phyloP scores from a whole-genome alignment of 2,113 vertebrate species.

The Seriola aureovittata region DNA sequence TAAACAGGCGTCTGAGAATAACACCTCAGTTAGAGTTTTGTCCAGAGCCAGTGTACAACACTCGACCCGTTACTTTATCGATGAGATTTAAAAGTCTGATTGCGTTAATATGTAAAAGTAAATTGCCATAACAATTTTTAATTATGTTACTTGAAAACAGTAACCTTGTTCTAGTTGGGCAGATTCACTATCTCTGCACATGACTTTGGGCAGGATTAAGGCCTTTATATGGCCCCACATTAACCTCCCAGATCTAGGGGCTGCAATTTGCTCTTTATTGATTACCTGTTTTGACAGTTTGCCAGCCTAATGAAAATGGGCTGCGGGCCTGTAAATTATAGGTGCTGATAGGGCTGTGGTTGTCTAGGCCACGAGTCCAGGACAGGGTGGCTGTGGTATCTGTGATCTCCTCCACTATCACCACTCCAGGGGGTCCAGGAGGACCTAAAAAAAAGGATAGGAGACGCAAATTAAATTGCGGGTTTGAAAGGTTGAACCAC shows the following conservation, averaged over 20 bases:
- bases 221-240: constrained; percentile 30
- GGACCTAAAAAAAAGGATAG: constrained; percentile 85
- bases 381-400: constrained; percentile 94
- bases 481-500: constrained; percentile 10
- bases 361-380: constrained; percentile 94
- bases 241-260: constrained; percentile 47
- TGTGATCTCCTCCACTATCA: constrained; percentile 97
- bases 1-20: not conserved
- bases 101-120: not conserved
- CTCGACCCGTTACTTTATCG: not conserved
- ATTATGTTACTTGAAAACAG: constrained; percentile 10
- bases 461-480: constrained; percentile 36
- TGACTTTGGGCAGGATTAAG: constrained; percentile 44
- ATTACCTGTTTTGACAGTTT: constrained; percentile 95
- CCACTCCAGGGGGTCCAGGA: constrained; percentile 95
- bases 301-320: constrained; percentile 98
- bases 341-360: constrained; percentile 94
- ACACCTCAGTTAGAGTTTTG: not conserved
- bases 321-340: constrained; percentile 97
- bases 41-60: not conserved
- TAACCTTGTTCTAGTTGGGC: constrained; percentile 6
- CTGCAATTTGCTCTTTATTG: constrained; percentile 63
- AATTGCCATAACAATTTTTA: not conserved
- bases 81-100: not conserved
- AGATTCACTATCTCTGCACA: constrained; percentile 18